Conservation (phyloP, 2,113 vertebrate species). For the Ciconia maguari region DNA sequence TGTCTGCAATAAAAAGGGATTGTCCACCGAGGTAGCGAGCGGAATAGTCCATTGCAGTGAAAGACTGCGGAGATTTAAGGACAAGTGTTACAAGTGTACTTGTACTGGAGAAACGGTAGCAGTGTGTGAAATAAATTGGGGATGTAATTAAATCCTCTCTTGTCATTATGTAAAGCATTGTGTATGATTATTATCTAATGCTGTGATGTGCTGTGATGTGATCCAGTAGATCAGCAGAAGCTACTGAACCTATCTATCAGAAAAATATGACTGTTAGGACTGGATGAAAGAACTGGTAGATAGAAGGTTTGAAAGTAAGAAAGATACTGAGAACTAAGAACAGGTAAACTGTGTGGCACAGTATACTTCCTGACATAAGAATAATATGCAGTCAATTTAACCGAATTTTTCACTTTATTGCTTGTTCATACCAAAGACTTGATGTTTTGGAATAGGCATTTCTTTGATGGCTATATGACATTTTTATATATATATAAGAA, state of each 20-base stretch:
- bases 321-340: neutral
- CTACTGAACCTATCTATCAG: neutral
- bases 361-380: neutral
- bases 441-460: neutral
- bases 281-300: neutral
- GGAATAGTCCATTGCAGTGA: neutral
- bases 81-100: neutral
- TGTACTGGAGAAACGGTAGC: neutral
- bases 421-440: neutral
- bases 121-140: neutral
- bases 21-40: neutral
- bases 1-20: neutral
- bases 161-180: neutral
- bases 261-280: neutral
- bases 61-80: neutral
- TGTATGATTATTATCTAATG: neutral
- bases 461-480: neutral
- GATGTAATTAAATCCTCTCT: neutral
- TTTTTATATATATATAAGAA: neutral
- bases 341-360: neutral
- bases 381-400: neutral
- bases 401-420: neutral
- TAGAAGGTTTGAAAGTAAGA: neutral
- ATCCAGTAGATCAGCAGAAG: neutral
- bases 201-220: neutral